Conservation (phyloP, 2,888 invertebrate genomes). For the Drosophila macrospina region DNA sequence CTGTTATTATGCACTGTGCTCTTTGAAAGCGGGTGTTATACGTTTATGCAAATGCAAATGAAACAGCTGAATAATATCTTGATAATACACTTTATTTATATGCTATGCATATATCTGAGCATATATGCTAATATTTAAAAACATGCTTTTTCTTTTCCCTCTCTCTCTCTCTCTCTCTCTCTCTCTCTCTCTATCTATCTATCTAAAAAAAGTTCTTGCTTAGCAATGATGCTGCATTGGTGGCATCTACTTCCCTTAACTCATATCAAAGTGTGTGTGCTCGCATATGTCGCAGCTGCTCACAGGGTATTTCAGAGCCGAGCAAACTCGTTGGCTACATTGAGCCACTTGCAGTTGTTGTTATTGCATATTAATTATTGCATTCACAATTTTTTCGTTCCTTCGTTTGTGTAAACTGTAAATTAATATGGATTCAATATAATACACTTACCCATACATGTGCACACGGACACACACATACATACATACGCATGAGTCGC, state of each 20-base stretch:
- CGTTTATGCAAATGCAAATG: not conserved
- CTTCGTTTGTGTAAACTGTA: conserved; percentile 26
- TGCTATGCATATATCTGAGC: too few species aligned
- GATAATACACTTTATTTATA: too few species aligned
- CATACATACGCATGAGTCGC: conserved; percentile 35
- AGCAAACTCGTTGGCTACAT: not conserved
- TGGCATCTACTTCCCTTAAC: too few species aligned
- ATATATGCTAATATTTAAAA: too few species aligned
- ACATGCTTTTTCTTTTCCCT: too few species aligned
- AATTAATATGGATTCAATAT: conserved; percentile 42
- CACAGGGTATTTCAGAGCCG: not conserved
- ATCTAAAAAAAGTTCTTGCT: too few species aligned
- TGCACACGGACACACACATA: not conserved
- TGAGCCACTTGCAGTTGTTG: conserved; percentile 3
- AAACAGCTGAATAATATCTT: too few species aligned
- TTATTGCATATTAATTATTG: conserved; percentile 58
- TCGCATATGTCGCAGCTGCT: not conserved
- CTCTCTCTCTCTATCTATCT: too few species aligned
- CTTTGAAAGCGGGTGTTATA: not conserved
- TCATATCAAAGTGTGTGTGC: too few species aligned
- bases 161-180: too few species aligned
- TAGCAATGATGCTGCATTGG: too few species aligned
- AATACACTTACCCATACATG: not conserved
- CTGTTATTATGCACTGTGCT: not conserved
- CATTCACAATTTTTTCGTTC: conserved; percentile 40